Conservation (phyloP, 2,113 vertebrate genomes). For the Oreochromis aureus region DNA sequence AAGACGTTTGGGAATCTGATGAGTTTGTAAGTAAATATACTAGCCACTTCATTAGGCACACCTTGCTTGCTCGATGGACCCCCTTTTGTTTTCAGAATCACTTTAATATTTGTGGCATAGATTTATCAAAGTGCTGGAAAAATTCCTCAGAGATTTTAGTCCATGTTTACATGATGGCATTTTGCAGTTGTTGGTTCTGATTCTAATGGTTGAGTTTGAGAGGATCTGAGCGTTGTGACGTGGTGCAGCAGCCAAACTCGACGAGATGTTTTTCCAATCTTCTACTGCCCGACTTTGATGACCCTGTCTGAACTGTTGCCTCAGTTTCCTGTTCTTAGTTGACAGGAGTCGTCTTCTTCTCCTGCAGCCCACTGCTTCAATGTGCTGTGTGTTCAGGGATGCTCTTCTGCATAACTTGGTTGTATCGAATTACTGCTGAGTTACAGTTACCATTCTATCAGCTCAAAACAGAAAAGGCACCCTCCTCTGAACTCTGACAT, state of each 20-base stretch:
- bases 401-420: background rate
- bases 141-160: background rate
- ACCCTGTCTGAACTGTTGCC: background rate
- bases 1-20: background rate
- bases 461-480: no score
- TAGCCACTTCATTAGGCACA: background rate
- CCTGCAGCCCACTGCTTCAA: background rate
- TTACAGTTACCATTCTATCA: background rate
- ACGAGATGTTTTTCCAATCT: background rate
- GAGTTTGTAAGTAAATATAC: conserved; percentile 31
- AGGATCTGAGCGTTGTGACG: background rate
- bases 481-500: background rate
- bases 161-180: background rate
- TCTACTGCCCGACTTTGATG: background rate
- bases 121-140: background rate
- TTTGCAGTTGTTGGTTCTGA: background rate
- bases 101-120: background rate
- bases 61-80: background rate
- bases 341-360: background rate
- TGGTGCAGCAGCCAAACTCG: background rate
- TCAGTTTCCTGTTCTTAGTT: background rate
- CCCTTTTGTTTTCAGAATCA: background rate
- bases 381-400: background rate
- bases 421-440: background rate
- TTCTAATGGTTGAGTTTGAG: background rate